These are phyloP conservation scores for Bombus terrestris DNA, from an alignment of 1,140 invertebrate species.

Conservation along the genomic window DNA sequence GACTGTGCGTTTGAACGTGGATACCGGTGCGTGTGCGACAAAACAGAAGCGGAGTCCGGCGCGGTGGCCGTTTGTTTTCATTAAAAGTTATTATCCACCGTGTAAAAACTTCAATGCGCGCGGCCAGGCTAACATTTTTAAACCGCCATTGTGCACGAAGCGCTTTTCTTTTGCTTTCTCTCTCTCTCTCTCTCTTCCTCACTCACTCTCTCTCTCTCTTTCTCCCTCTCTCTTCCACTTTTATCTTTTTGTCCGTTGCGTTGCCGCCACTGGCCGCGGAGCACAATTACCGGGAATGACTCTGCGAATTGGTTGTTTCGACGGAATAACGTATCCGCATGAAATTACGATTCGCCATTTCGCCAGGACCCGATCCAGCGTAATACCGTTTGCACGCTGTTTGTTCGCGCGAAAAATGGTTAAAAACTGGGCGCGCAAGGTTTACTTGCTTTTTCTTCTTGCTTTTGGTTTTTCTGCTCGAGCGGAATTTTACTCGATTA, in stretches of 20 bases:
- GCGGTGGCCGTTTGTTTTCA: constrained; percentile 60
- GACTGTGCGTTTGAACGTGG: not conserved
- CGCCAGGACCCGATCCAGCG: constrained; percentile 1
- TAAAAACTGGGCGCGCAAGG: not conserved
- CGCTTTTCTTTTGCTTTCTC: constrained; percentile 13
- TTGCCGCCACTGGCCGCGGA: not conserved
- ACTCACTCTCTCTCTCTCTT: too few relatives aligned
- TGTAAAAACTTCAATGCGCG: constrained; percentile 64
- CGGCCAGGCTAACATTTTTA: constrained; percentile 57
- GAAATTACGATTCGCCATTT: constrained; percentile 49
- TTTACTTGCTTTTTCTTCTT: not conserved
- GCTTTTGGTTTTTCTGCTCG: not conserved
- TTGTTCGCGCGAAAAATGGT: constrained; percentile 6
- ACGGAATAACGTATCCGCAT: constrained; percentile 51
- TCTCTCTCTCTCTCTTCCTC: not conserved
- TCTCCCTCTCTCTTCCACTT: not conserved
- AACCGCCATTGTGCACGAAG: constrained; percentile 61
- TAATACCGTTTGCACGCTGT: constrained; percentile 12
- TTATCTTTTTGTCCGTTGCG: not conserved
- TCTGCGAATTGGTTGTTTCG: constrained; percentile 50
- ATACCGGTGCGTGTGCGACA: constrained; percentile 29
- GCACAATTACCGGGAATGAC: constrained; percentile 51
- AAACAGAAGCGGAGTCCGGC: constrained; percentile 27
- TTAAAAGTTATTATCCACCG: constrained; percentile 67
- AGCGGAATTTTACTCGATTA: not conserved